Evolutionary conservation across 2,888 invertebrate species (phyloP), one percentile per base, ranked within the genome.

Genomic region (Ptycholaimellus sp.): DNA sequence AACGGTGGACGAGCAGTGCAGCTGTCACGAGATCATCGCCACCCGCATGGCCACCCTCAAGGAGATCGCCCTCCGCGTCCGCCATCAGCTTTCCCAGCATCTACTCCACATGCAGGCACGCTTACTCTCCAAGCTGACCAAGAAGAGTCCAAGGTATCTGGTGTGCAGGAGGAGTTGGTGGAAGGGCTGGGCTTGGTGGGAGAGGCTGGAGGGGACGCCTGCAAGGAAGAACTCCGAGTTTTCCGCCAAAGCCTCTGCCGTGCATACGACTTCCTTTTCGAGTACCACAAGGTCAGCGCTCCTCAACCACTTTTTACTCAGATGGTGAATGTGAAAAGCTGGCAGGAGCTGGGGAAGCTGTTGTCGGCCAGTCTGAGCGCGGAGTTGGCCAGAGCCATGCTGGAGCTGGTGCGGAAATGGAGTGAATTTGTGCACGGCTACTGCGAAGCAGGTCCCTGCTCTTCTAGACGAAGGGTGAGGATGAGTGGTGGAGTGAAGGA

Each of bases 221-320:
- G 75, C 49, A 66, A 64, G 42, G 59, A 59, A 34, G 67, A 71
- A 4, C 60, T 69, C 30, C 70, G 71, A 6, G 64, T 74, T 32
- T 71, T 72, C 25, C 63, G 74, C 3, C 77, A 77, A 56, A 73
- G 76, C 35, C 62, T 83, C 43, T 74, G 81, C 62, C 79, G 81
- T 59, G 76, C 77, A 36, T 85, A 74, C 61, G 74, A 76, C 57
- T 77, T 82, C 54, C 81, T 80, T 11, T 85, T 83, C 57, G 83
- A 85, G 68, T 72, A 72, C 48, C 57, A 50, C 13, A 23, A 23
- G 13, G 25, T 6, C 7, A 13, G 13, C 7, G 25, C 13, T 23
- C 6, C 6, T 23, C 7, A 13, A 23, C 7, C 25, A 23, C 13
- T 6, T 30, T n/a, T 14, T 7, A 30, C 6, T n/a, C 17, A 30